phyloP scores from a whole-genome alignment of 2,888 invertebrate species.

The Biston stratarius region DNA sequence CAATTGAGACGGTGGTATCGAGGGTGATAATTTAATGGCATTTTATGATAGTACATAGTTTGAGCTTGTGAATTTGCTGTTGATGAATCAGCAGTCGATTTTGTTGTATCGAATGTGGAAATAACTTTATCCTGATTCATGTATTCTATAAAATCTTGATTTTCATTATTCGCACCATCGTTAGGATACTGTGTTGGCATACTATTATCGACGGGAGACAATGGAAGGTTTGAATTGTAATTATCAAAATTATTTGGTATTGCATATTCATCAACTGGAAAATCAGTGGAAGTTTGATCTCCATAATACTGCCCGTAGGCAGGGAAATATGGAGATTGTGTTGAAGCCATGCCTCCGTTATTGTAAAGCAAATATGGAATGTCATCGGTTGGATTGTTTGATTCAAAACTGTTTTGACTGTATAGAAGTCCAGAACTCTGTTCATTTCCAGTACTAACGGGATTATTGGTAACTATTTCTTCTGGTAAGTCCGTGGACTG shows the following conservation, averaged over 20 bases:
- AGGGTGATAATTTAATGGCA: neutral
- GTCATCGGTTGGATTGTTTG: neutral
- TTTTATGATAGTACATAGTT: neutral
- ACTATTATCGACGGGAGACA: neutral
- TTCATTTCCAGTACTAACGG: neutral
- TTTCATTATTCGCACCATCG: neutral
- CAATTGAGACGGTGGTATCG: neutral
- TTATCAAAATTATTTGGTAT: neutral
- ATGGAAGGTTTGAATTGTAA: neutral
- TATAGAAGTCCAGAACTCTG: neutral
- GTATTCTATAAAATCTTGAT: neutral
- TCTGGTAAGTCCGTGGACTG: neutral
- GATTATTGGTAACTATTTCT: neutral
- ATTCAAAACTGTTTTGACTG: neutral
- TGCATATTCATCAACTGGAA: neutral
- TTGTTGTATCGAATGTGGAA: neutral
- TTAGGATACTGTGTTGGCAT: neutral
- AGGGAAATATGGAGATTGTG: neutral
- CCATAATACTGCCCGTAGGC: neutral
- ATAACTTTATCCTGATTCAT: neutral
- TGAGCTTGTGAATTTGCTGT: neutral
- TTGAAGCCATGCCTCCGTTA: neutral
- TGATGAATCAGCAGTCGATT: neutral
- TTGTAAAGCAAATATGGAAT: neutral
- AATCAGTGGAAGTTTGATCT: constrained; percentile 4